Conservation (phyloP, 2,797 vertebrate species). For the Champsocephalus esox region DNA sequence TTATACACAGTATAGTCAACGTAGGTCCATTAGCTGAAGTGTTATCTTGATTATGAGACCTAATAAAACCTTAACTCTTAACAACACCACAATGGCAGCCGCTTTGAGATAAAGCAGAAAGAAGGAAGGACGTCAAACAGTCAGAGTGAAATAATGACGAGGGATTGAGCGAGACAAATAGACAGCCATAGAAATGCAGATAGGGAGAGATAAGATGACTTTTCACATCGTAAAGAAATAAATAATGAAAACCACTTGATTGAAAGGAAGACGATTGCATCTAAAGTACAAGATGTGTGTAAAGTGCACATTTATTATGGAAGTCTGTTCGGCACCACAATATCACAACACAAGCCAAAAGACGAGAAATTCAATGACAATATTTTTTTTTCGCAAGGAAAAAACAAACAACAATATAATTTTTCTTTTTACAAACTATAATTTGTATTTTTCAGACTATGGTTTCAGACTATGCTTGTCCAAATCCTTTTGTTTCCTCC, state of each 20-base stretch:
- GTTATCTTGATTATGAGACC: neutral
- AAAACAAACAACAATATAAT: constrained; percentile 34
- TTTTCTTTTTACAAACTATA: constrained; percentile 1
- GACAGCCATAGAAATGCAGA: constrained; percentile 1
- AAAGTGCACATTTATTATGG: constrained; percentile 8
- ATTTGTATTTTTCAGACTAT: constrained; percentile 24
- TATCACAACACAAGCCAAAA: constrained; percentile 22
- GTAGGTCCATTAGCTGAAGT: neutral
- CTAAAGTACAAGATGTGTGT: constrained; percentile 18
- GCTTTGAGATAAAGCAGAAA: constrained; percentile 3
- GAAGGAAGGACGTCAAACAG: constrained; percentile 6
- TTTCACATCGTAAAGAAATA: constrained; percentile 26
- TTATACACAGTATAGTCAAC: neutral
- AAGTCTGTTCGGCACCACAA: constrained; percentile 21
- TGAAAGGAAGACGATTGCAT: neutral
- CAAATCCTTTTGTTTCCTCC: constrained; percentile 44
- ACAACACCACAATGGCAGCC: constrained; percentile 9
- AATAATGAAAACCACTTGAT: constrained; percentile 23
- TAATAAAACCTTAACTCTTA: constrained; percentile 12
- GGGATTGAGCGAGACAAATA: constrained; percentile 32
- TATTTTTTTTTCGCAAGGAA: no score
- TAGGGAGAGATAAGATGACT: constrained; percentile 17
- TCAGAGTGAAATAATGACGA: constrained; percentile 1
- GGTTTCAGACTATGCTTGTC: constrained; percentile 18
- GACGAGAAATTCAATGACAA: constrained; percentile 23